phyloP scores from a whole-genome alignment of 2,888 invertebrate species.

The Melangyna quadrimaculata region DNA sequence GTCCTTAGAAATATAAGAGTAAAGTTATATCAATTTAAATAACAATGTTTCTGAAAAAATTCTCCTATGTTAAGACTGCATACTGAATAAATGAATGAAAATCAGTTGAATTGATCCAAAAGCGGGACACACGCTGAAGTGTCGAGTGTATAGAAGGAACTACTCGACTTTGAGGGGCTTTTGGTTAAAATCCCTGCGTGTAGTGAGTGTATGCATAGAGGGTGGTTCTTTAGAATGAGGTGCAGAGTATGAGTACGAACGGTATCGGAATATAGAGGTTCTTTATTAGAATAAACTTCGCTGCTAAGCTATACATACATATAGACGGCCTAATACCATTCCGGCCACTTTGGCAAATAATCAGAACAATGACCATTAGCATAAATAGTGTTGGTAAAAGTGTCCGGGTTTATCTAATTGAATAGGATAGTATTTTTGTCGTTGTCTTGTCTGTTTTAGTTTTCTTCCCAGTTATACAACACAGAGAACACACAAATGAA shows the following conservation, averaged over 20 bases:
- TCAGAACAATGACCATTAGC: constrained; percentile 69
- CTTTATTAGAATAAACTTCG: constrained; percentile 31
- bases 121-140: constrained; percentile 49
- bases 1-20: too few species aligned
- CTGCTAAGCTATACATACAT: not conserved
- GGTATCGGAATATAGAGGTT: not conserved
- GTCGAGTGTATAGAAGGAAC: constrained; percentile 25
- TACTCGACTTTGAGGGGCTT: not conserved
- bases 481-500: constrained; percentile 36
- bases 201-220: not conserved
- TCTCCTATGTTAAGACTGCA: not conserved
- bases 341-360: constrained; percentile 65
- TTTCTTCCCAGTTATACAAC: not conserved
- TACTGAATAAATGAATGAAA: constrained; percentile 41
- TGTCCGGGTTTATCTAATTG: constrained; percentile 63
- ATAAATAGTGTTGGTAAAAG: constrained; percentile 62
- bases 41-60: not conserved
- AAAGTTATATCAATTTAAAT: not conserved
- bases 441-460: not conserved
- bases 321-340: not conserved
- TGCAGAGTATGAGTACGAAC: constrained; percentile 15
- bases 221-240: constrained; percentile 4
- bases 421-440: constrained; percentile 41
- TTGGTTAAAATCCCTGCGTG: constrained; percentile 28
- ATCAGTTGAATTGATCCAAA: constrained; percentile 67